Base-by-base conservation (phyloP, 2,888 invertebrate species). In the Trachelus stipa region DNA sequence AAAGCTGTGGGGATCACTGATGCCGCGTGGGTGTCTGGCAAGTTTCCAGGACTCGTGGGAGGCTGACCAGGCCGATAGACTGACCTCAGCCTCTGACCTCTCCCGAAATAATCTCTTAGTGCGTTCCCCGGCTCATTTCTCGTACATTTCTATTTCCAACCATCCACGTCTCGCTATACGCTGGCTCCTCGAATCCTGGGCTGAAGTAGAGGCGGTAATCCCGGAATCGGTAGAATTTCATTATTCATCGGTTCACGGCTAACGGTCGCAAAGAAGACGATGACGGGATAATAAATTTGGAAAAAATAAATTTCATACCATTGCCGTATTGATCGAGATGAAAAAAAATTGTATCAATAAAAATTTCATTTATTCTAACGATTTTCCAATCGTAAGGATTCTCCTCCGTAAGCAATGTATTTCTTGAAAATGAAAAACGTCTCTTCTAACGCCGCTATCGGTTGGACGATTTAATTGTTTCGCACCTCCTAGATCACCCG, bases 1-100 rank as follows among this genome's bases (percentile, higher is more conserved):
- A 56, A 56, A 56, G 71, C 71, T 71, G 71, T 31, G 74, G 12
- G 12, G 74, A 33, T 33, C 34, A 31, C 34, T 11, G 74, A 34
- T 34, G 74, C 37, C 9, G 77, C 77, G 71, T 78, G 73, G 81
- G 75, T 80, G 78, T 83, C 85, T 88, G 91, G 90, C 89, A 83
- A 80, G 85, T 85, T 85, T 90, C 90, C 91, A 90, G 87, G 84
- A 87, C 88, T 89, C 88, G 90, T 91, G 88, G 91, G 91, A 90
- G 90, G 89, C 89, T 90, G 90, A 90, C 91, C 90, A 90, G 90
- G 89, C 87, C 87, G 88, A 89, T 88, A 89, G 89, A 88, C 87
- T 89, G 89, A 90, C 90, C 90, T 89, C 91, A 91, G 91, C 91
- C 91, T 91, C 91, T 91, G 90, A 91, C 91, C 91, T 90, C 91